phyloP scores from a whole-genome alignment of 1,140 invertebrate genomes.

The Psilanteris sp. region DNA sequence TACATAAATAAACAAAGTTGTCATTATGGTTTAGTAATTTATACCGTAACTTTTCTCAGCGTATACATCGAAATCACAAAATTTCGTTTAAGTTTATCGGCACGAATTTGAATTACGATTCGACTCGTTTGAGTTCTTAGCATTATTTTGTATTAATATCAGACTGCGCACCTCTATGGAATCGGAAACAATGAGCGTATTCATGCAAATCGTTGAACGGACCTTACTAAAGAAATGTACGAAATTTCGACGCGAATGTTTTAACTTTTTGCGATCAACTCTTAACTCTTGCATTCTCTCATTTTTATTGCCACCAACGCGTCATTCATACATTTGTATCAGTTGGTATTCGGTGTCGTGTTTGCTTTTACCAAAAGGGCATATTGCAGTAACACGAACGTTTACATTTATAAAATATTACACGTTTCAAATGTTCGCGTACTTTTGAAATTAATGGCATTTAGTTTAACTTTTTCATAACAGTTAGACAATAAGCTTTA shows the following conservation, averaged over 20 bases:
- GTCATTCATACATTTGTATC: slow-evolving; percentile 70
- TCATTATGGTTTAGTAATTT: too few species aligned
- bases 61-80: too few species aligned
- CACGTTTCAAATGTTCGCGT: too few species aligned
- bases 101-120: too few species aligned
- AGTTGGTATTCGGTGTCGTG: slow-evolving; percentile 32
- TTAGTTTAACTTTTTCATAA: too few species aligned
- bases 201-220: slow-evolving; percentile 74
- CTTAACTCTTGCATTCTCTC: slow-evolving; percentile 24
- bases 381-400: background rate
- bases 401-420: slow-evolving; percentile 3
- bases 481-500: too few species aligned
- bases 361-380: slow-evolving; percentile 10
- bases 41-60: too few species aligned
- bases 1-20: too few species aligned
- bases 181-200: slow-evolving; percentile 71
- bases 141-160: slow-evolving; percentile 74
- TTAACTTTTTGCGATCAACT: slow-evolving; percentile 33
- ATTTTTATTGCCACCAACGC: slow-evolving; percentile 19
- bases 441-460: too few species aligned
- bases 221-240: slow-evolving; percentile 76
- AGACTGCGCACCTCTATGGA: slow-evolving; percentile 75
- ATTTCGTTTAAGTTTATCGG: too few species aligned
- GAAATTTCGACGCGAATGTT: slow-evolving; percentile 68
- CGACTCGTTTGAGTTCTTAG: slow-evolving; percentile 58